Percentiles rank a stretch among this genome's conserved stretches.
These are phyloP conservation scores for Unio pictorum DNA, from an alignment of 2,888 invertebrate genomes.

Conservation along the genomic window DNA sequence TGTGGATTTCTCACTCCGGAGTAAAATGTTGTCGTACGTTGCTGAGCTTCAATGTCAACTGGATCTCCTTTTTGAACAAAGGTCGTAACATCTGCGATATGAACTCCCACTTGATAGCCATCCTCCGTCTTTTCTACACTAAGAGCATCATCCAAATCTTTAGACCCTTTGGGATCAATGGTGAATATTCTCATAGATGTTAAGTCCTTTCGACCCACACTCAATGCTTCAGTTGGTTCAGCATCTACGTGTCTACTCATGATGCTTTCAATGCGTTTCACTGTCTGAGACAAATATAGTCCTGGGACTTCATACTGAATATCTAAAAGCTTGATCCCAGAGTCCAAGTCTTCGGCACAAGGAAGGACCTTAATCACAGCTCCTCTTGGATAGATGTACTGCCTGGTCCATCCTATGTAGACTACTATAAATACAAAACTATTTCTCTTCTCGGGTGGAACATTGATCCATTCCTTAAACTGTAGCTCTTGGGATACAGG, in stretches of 20 bases:
- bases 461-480: slow-evolving; percentile 10
- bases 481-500: slow-evolving; percentile 9
- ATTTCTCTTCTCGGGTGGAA: slow-evolving; percentile 30
- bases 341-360: slow-evolving; percentile 19
- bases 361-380: slow-evolving; percentile 38
- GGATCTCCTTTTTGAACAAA: slow-evolving; percentile 32
- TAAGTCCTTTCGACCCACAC: slow-evolving; percentile 22
- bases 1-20: slow-evolving; percentile 21
- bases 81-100: slow-evolving; percentile 50
- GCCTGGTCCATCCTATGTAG: slow-evolving; percentile 34
- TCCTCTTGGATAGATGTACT: slow-evolving; percentile 42
- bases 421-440: slow-evolving; percentile 46
- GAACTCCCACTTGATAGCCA: slow-evolving; percentile 38
- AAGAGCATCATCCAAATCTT: slow-evolving; percentile 48
- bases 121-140: slow-evolving; percentile 22
- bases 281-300: slow-evolving; percentile 19
- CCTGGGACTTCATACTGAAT: slow-evolving; percentile 33
- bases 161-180: slow-evolving; percentile 42
- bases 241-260: slow-evolving; percentile 6
- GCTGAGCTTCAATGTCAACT: slow-evolving; percentile 41
- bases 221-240: slow-evolving; percentile 6
- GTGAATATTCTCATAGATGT: slow-evolving; percentile 36
- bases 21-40: slow-evolving; percentile 42
- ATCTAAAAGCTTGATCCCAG: slow-evolving; percentile 27
- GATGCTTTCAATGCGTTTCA: slow-evolving; percentile 17